phyloP scores from a whole-genome alignment of 2,797 vertebrate genomes.

The Nannoperca obscura region DNA sequence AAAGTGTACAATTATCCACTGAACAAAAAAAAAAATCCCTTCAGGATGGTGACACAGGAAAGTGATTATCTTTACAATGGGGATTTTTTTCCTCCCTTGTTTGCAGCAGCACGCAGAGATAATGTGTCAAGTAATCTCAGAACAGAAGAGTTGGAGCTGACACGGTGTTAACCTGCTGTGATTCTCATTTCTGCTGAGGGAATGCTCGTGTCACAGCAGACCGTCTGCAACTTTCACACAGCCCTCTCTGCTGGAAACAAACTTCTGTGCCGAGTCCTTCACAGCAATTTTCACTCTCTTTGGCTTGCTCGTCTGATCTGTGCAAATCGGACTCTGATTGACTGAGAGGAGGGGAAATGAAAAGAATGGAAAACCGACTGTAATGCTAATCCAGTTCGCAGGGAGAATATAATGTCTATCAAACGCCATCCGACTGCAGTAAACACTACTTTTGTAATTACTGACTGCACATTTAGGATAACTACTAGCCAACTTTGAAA shows the following conservation, averaged over 20 bases:
- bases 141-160: constrained; percentile 49
- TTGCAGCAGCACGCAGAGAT: constrained; percentile 54
- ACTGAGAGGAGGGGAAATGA: constrained; percentile 28
- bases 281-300: constrained; percentile 39
- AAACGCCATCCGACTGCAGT: constrained; percentile 4
- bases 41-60: constrained; percentile 34
- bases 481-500: background rate
- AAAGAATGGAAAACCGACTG: constrained; percentile 43
- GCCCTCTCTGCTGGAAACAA: constrained; percentile 23
- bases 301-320: constrained; percentile 27
- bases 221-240: constrained; percentile 39
- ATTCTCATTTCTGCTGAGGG: constrained; percentile 62
- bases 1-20: constrained; percentile 37
- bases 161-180: constrained; percentile 62
- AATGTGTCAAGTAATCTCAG: constrained; percentile 60
- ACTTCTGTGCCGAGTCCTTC: constrained; percentile 22
- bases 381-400: constrained; percentile 46
- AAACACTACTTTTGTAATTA: background rate
- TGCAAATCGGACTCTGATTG: constrained; percentile 43
- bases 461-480: constrained; percentile 8
- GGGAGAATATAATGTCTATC: constrained; percentile 3
- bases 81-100: constrained; percentile 17
- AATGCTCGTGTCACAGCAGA: constrained; percentile 32
- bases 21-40: constrained; percentile 16
- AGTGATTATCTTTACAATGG: constrained; percentile 55